Evolutionary conservation across 1,140 invertebrate genomes (phyloP).

Genomic region (Lamellibrachia luymesi): DNA sequence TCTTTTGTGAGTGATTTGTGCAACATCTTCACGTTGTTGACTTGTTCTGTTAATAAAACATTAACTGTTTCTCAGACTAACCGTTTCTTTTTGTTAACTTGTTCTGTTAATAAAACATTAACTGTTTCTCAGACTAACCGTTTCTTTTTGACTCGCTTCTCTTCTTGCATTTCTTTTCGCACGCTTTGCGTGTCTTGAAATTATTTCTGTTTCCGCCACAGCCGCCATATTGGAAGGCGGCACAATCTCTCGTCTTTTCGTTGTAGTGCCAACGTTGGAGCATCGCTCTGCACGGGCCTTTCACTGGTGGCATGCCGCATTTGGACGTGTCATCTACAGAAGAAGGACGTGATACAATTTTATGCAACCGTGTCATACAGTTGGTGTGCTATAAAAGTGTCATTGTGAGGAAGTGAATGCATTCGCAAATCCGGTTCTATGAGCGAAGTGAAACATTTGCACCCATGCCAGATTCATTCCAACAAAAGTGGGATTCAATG

Average conservation of each 20-base stretch:
- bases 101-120: too few species aligned
- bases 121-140: not conserved
- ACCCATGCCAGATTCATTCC: too few species aligned
- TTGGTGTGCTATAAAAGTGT: too few species aligned
- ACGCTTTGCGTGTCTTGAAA: conserved; percentile 46
- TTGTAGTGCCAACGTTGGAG: conserved; percentile 55
- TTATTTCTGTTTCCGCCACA: conserved; percentile 62
- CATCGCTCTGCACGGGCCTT: not conserved
- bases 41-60: too few species aligned
- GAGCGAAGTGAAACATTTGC: too few species aligned
- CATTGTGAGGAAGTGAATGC: too few species aligned
- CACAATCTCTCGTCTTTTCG: conserved; percentile 47
- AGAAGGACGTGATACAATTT: not conserved
- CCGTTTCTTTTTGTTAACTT: too few species aligned
- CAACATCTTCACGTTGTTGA: too few species aligned
- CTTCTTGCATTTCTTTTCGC: not conserved
- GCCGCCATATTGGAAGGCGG: conserved; percentile 61
- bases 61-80: too few species aligned
- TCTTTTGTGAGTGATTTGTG: too few species aligned
- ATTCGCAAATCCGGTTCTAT: too few species aligned
- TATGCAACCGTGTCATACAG: not conserved
- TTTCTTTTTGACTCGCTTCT: not conserved
- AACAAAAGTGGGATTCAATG: too few species aligned
- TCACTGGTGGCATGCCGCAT: not conserved
- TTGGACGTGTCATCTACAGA: not conserved